Percentiles rank a stretch among this genome's conserved stretches.
phyloP scores from a whole-genome alignment of 2,797 vertebrate genomes.

The Acipenser ruthenus region DNA sequence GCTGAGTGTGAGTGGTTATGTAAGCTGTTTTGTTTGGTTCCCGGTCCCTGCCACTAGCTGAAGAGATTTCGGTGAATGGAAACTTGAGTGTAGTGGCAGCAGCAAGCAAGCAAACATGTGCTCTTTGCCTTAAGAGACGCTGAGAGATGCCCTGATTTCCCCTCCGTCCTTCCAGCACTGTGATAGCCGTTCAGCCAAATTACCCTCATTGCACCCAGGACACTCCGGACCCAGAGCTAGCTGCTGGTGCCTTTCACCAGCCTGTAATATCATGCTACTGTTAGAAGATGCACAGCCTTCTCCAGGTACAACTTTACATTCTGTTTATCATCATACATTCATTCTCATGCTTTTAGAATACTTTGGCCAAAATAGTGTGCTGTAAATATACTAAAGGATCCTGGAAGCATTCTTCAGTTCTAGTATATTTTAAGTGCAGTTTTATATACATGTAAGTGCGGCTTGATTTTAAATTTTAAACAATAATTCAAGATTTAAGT shows the following conservation, averaged over 20 bases:
- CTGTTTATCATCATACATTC: too few species aligned
- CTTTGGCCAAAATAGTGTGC: too few species aligned
- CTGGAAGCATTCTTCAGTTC: too few species aligned
- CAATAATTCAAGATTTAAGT: too few species aligned
- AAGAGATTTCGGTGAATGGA: constrained; percentile 34
- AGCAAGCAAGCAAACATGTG: constrained; percentile 14
- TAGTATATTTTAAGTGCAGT: too few species aligned
- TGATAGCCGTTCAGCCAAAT: constrained; percentile 20
- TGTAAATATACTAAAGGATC: too few species aligned
- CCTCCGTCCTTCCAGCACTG: constrained; percentile 22
- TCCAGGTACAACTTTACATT: constrained; percentile 28
- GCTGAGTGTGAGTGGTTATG: constrained; percentile 52
- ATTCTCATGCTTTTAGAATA: too few species aligned
- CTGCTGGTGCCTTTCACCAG: background rate
- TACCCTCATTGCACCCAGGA: background rate
- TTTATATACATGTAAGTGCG: too few species aligned
- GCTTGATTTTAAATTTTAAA: too few species aligned
- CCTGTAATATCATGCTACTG: constrained; percentile 35
- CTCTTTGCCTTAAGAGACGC: background rate
- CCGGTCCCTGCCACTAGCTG: constrained; percentile 38
- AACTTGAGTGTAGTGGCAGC: constrained; percentile 18
- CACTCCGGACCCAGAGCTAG: background rate
- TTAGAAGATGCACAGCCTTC: constrained; percentile 43
- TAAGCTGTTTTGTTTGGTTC: constrained; percentile 49
- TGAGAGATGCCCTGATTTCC: background rate